Evolutionary conservation across 2,797 vertebrate genomes (phyloP), one percentile per base, ranked within the genome.

Genomic region (Anas georgica): DNA sequence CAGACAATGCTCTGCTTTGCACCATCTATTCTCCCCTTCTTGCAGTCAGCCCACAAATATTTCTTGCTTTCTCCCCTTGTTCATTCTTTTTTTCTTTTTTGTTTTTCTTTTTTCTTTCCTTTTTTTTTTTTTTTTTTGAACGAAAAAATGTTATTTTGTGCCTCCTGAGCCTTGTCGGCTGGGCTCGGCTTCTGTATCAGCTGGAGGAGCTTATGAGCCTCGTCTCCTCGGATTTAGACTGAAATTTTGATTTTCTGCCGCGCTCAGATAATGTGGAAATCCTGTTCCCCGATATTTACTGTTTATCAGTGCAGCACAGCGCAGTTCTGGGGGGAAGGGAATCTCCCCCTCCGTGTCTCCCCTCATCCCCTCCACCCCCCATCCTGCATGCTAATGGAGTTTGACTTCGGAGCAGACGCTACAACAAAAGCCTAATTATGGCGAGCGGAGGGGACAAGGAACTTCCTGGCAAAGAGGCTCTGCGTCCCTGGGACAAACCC

Each of bases 221-320:
- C 98, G 90, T 98, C 98, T 98, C 98, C 97, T 98, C 98, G 98
- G 98, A 98, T 98, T 98, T 98, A 98, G 98, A 95, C 94, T 97
- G 97, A 98, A 98, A 98, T 96, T 97, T 98, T 98, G 98, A 98
- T 98, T 98, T 98, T 98, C 98, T 98, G 98, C 98, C 97, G 98
- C 80, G 97, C 98, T 98, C 97, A 98, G 98, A 98, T 98, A 98
- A 98, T 98, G 98, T 97, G 88, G 91, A 91, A 93, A 93, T 94
- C 94, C 91, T 8, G 59, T 86, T 85, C 89, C 94, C 92, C 92
- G 93, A 93, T 94, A 95, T 88, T 97, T 95, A 87, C 93, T 88
- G 95, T 95, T 89, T 86, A 91, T 94, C 96, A 95, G 95, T 31
- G 29, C 68, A n/a, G 94, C 55, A 37, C 50, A 6, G 94, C 4